These are phyloP conservation scores for Lysandra bellargus DNA, from an alignment of 2,888 invertebrate species.

Conservation along the genomic window DNA sequence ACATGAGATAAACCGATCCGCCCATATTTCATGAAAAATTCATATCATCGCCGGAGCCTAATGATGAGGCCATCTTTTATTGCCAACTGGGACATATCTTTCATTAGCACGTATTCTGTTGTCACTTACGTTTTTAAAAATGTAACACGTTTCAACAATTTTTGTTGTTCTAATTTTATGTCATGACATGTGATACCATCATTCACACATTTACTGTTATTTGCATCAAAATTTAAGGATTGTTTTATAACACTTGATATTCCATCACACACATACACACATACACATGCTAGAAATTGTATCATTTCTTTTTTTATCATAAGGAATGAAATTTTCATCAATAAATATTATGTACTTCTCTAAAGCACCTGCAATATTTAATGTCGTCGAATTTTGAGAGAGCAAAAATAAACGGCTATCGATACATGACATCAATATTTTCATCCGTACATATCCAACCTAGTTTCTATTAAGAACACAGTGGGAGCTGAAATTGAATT, in stretches of 20 bases:
- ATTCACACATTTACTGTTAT: neutral
- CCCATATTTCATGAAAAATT: constrained; percentile 78
- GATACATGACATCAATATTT: neutral
- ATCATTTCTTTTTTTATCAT: neutral
- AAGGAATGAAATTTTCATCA: neutral
- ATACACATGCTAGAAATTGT: too few relatives aligned
- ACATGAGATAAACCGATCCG: constrained; percentile 57
- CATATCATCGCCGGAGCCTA: constrained; percentile 69
- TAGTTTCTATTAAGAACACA: constrained; percentile 64
- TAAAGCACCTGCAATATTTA: neutral
- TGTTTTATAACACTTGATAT: neutral
- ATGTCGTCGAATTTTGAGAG: neutral
- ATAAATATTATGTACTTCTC: neutral
- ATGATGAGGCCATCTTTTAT: constrained; percentile 76
- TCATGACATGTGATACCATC: neutral
- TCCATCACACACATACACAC: too few relatives aligned
- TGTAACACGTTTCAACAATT: constrained; percentile 24
- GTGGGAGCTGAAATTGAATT: constrained; percentile 70
- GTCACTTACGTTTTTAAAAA: constrained; percentile 45
- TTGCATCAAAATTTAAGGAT: neutral
- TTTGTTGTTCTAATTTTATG: neutral
- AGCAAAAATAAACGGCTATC: neutral
- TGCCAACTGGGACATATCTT: constrained; percentile 68
- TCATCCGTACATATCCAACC: constrained; percentile 47
- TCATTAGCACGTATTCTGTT: constrained; percentile 67